Evolutionary conservation across 2,888 invertebrate species (phyloP), one percentile per base, ranked within the genome.

Genomic region (Neoitamus cyanurus): DNA sequence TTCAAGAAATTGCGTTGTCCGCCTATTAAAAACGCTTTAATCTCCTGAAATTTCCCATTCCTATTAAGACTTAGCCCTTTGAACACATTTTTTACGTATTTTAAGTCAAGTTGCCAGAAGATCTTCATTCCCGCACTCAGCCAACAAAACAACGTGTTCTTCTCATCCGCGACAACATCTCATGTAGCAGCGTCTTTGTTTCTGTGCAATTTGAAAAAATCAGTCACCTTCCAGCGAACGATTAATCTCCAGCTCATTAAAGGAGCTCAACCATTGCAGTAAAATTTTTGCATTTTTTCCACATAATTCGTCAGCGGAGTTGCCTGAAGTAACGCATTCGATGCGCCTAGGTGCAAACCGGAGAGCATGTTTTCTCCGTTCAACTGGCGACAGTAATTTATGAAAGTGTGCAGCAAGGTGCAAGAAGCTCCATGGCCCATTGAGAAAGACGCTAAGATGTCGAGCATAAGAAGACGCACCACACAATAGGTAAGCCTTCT

Each of bases 231-330:
- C 73, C 83, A 48, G n/a, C 82, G 30, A 58, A 36, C 83, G 36
- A 83, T 83, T 83, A 83, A 83, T 83, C 83, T 75, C 48, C 48
- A 58, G 37, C 83, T 83, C 83, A 83, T 83, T 83, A 83, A 83
- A 83, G 73, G 83, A 83, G 73, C 73, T 83, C 83, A 83, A 75
- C 83, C 83, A 73, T 83, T 83, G 83, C 73, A 83, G 36, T 13
- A 83, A 83, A 70, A 31, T 58, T 83, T 75, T 75, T 75, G 58
- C 83, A 83, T 83, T 83, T 83, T 83, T 83, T 83, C 48, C 75
- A 83, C 83, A 83, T 83, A 83, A 83, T 83, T 83, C 83, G 83
- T 83, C 83, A 83, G 73, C 25, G 73, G 31, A 36, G 42, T 42
- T 75, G n/a, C 73, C 73, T 75, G 34, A 48, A 58, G 36, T 15